Evolutionary conservation across 1,140 invertebrate genomes (phyloP).

Genomic region (Lasaia peninsularis): DNA sequence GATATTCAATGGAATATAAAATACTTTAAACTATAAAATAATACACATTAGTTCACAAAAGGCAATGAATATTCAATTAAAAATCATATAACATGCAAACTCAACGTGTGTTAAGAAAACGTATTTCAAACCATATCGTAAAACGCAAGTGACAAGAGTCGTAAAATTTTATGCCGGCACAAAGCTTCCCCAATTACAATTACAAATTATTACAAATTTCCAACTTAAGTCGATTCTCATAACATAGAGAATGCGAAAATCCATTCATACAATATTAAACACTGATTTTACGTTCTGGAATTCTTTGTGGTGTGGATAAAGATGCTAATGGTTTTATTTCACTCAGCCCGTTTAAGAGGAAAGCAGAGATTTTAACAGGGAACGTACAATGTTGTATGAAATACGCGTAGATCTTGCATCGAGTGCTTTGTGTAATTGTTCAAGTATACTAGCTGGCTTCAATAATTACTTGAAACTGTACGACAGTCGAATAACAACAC

Average conservation of each 20-base stretch:
- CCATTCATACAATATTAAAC: constrained; percentile 37
- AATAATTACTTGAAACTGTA: constrained; percentile 25
- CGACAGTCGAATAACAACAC: no score
- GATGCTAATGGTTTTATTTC: constrained; percentile 32
- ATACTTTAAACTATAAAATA: neutral
- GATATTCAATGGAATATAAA: no score
- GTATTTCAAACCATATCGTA: constrained; percentile 63
- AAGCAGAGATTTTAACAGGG: neutral
- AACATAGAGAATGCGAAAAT: constrained; percentile 33
- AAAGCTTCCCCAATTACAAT: constrained; percentile 56
- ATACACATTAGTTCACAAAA: neutral
- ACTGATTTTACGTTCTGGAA: constrained; percentile 22
- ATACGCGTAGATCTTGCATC: constrained; percentile 4
- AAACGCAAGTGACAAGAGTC: constrained; percentile 58
- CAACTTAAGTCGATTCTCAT: constrained; percentile 37
- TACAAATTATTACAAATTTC: constrained; percentile 67
- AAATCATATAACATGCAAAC: neutral
- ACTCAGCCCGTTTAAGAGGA: neutral
- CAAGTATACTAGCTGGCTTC: neutral
- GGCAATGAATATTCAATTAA: neutral
- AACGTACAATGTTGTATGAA: constrained; percentile 8
- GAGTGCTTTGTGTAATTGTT: neutral
- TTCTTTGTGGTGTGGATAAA: constrained; percentile 28
- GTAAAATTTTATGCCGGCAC: constrained; percentile 59
- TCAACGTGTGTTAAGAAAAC: constrained; percentile 21